A percentile compares a stretch with the other conserved stretches of the same genome.
Conservation (phyloP, 2,113 vertebrate genomes). For the Archilochus colubris region DNA sequence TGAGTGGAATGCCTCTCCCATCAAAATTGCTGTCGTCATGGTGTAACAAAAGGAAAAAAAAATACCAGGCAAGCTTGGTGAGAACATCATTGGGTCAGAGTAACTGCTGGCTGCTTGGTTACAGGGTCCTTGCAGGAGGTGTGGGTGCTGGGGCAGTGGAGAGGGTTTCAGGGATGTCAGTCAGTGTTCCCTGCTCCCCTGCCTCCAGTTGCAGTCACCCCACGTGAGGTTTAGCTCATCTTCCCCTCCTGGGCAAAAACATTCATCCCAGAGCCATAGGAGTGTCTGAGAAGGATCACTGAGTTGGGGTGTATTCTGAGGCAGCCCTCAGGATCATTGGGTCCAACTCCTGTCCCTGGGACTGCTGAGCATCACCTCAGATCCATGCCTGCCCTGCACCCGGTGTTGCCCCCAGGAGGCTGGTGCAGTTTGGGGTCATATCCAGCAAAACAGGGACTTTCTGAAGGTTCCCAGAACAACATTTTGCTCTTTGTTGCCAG, state of each 20-base stretch:
- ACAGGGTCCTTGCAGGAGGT: neutral
- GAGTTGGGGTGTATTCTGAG: neutral
- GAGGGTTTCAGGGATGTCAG: neutral
- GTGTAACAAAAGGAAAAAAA: neutral
- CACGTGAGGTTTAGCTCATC: neutral
- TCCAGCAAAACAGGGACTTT: neutral
- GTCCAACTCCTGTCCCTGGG: too few species aligned
- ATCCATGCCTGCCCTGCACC: neutral
- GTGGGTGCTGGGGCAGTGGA: neutral
- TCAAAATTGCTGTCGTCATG: neutral
- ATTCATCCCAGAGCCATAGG: rapidly evolving
- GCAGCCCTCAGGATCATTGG: too few species aligned
- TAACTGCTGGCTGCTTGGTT: neutral
- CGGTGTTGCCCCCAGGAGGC: neutral
- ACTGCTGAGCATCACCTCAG: neutral
- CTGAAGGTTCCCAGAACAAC: neutral
- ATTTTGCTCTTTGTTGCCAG: neutral
- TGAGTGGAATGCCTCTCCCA: neutral
- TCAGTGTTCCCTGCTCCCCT: neutral
- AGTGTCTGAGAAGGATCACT: neutral
- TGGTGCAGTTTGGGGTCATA: neutral
- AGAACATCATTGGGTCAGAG: neutral
- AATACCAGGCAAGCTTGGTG: neutral
- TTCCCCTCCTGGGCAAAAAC: neutral
- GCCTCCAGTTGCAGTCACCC: neutral